Conservation (phyloP, 2,797 vertebrate genomes). For the Cynodonichthys magdalenae region DNA sequence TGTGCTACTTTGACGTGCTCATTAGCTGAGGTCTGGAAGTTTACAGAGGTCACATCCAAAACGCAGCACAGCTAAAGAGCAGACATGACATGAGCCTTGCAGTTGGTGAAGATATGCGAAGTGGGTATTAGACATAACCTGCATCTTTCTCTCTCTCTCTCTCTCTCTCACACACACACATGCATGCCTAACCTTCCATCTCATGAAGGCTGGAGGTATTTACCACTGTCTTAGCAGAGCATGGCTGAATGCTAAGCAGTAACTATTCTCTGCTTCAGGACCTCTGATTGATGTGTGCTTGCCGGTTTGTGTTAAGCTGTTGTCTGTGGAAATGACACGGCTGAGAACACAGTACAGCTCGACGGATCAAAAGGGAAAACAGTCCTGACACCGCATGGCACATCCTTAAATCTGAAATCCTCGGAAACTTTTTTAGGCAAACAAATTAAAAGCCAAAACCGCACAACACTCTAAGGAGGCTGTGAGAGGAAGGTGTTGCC, state of each 20-base stretch:
- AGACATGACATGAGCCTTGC: conserved; percentile 45
- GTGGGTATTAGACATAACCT: conserved; percentile 46
- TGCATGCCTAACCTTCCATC: conserved; percentile 42
- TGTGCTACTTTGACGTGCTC: conserved; percentile 55
- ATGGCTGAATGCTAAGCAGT: conserved; percentile 74
- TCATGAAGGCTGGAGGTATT: conserved; percentile 69
- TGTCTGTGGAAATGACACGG: conserved; percentile 80
- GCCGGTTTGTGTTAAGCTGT: conserved; percentile 80
- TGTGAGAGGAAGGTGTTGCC: conserved; percentile 8
- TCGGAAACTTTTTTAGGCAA: conserved; percentile 44
- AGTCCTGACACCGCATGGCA: conserved; percentile 55
- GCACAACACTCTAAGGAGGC: not conserved
- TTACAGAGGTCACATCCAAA: conserved; percentile 59
- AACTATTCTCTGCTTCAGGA: conserved; percentile 76
- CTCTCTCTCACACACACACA: conserved; percentile 24
- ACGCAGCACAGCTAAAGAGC: conserved; percentile 58
- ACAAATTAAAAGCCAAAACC: conserved; percentile 38
- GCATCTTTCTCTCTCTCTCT: conserved; percentile 7
- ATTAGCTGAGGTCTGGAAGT: conserved; percentile 64
- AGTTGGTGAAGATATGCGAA: conserved; percentile 37
- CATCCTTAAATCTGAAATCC: conserved; percentile 65
- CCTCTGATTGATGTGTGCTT: conserved; percentile 82
- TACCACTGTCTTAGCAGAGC: conserved; percentile 72
- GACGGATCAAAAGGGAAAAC: conserved; percentile 64
- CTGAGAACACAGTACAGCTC: conserved; percentile 72